Evolutionary conservation across 35 echinoderm and acorn worm species (phyloP).

Genomic region (Ptychodera flava): DNA sequence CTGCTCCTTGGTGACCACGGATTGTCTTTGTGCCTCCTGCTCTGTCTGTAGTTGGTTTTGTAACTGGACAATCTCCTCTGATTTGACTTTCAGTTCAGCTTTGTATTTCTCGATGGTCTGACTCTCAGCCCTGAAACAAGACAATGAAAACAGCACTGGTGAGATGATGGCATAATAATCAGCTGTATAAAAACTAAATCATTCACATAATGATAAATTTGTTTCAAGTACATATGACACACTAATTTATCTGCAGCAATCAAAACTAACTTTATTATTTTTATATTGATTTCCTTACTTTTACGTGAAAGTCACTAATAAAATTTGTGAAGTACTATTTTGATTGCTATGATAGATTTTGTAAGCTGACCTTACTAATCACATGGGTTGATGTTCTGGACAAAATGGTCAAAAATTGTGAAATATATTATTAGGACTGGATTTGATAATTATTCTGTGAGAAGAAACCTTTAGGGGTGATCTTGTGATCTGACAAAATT

Average conservation of each 20-base stretch:
- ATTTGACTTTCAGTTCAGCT: constrained; percentile 34
- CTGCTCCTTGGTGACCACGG: not conserved
- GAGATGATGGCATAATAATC: too few relatives aligned
- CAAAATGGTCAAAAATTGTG: too few relatives aligned
- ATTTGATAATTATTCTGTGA: too few relatives aligned
- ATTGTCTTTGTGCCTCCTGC: constrained; percentile 29
- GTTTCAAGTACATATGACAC: not conserved
- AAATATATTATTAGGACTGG: too few relatives aligned
- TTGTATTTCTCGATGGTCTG: constrained; percentile 33
- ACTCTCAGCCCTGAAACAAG: constrained; percentile 16
- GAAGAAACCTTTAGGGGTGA: too few relatives aligned
- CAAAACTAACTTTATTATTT: not conserved
- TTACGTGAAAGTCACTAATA: not conserved
- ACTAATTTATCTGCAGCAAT: not conserved
- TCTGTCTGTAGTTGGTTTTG: constrained; percentile 38
- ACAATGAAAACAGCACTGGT: not conserved
- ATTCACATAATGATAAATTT: too few relatives aligned
- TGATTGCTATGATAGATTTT: not conserved
- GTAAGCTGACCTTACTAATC: constrained; percentile 31
- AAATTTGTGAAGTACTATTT: not conserved
- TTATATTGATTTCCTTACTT: not conserved
- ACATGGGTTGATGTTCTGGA: too few relatives aligned
- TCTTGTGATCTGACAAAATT: too few relatives aligned
- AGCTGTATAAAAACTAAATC: too few relatives aligned
- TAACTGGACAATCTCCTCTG: constrained; percentile 55